Conservation (phyloP, 1,140 invertebrate species). For the Acyrthosiphon pisum region DNA sequence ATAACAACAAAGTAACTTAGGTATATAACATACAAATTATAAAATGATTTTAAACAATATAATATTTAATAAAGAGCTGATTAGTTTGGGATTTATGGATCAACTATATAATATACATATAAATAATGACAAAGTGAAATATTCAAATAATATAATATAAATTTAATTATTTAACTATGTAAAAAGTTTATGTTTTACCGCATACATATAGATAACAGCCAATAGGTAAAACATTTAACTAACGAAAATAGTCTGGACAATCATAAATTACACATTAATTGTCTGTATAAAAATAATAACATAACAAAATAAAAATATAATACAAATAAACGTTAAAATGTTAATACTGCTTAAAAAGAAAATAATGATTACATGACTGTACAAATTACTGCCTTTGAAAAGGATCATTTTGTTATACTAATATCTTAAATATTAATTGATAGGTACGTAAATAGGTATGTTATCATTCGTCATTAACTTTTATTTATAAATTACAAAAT, state of each 20-base stretch:
- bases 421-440: not conserved
- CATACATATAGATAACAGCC: too few species aligned
- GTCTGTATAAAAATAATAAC: too few species aligned
- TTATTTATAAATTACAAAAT: not conserved
- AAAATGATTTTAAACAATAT: not conserved
- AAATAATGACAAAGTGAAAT: too few species aligned
- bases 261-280: too few species aligned
- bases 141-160: too few species aligned
- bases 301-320: too few species aligned
- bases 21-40: not conserved
- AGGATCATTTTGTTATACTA: not conserved
- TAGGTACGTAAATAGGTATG: not conserved
- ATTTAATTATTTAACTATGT: too few species aligned
- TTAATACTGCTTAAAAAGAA: not conserved
- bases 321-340: not conserved
- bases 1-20: not conserved
- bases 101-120: too few species aligned
- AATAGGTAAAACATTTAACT: too few species aligned
- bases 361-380: not conserved
- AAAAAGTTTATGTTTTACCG: too few species aligned
- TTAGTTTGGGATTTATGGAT: too few species aligned
- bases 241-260: too few species aligned
- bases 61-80: not conserved
- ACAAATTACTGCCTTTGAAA: not conserved
- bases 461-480: not conserved